Percentiles rank a stretch among this genome's conserved stretches.
phyloP scores from a whole-genome alignment of 1,140 invertebrate species.

The Plodia interpunctella region DNA sequence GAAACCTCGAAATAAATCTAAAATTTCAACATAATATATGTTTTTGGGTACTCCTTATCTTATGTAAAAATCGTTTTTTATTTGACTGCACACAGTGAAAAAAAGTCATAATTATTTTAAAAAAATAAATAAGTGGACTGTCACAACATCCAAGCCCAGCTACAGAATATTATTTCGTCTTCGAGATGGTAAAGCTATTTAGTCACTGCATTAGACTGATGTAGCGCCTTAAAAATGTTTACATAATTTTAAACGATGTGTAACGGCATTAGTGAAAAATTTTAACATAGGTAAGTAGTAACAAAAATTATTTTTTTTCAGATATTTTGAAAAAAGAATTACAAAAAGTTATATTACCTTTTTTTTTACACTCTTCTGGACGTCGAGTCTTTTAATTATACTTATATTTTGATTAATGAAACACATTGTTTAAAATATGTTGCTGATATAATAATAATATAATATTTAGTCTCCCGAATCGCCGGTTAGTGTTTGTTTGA shows the following conservation, averaged over 20 bases:
- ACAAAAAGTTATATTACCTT: too few species aligned
- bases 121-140: not conserved
- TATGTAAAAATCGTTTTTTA: too few species aligned
- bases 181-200: constrained; percentile 27
- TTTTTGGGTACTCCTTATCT: too few species aligned
- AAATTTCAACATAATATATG: too few species aligned
- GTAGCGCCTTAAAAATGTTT: constrained; percentile 41
- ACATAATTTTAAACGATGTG: constrained; percentile 46
- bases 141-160: not conserved
- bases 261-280: constrained; percentile 9
- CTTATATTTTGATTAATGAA: constrained; percentile 14
- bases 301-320: too few species aligned
- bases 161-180: not conserved
- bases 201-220: constrained; percentile 68
- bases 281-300: too few species aligned
- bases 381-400: constrained; percentile 17
- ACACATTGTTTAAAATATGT: constrained; percentile 29
- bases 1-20: too few species aligned
- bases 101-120: not conserved
- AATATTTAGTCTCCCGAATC: constrained; percentile 50
- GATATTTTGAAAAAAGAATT: too few species aligned
- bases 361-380: too few species aligned
- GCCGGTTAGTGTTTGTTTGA: constrained; percentile 50
- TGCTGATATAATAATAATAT: constrained; percentile 32
- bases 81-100: too few species aligned